Evolutionary conservation across 30 jellyfish, hydroid and myxozoan genomes (phyloP).

Genomic region (Catostylus mosaicus): DNA sequence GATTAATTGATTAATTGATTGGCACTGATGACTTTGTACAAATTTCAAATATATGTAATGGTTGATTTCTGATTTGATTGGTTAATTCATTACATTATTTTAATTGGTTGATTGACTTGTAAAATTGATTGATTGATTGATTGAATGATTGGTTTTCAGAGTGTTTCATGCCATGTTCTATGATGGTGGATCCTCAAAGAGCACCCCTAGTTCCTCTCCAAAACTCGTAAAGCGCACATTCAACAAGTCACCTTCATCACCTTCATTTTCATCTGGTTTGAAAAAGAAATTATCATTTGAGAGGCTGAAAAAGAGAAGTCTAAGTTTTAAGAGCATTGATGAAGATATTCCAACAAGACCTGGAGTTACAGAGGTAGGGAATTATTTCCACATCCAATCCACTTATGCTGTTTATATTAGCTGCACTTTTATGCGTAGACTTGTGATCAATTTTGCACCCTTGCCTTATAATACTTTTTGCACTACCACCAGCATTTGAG

Average conservation of each 20-base stretch:
- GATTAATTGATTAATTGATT: too few relatives aligned
- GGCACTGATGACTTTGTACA: too few relatives aligned
- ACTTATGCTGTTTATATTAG: too few relatives aligned
- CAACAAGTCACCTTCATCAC: conserved; percentile 51
- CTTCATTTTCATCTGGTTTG: conserved; percentile 52
- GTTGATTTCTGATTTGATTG: neutral
- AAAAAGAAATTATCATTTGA: conserved; percentile 66
- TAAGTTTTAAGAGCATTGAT: conserved; percentile 49
- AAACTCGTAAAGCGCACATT: neutral
- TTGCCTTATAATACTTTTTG: too few relatives aligned
- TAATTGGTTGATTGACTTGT: neutral
- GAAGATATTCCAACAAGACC: conserved; percentile 39
- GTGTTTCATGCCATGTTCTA: conserved; percentile 81
- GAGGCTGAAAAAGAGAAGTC: conserved; percentile 56
- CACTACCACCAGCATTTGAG: too few relatives aligned
- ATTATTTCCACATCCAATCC: too few relatives aligned
- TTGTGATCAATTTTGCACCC: too few relatives aligned
- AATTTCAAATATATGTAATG: too few relatives aligned
- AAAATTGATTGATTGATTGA: neutral
- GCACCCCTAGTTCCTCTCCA: conserved; percentile 59
- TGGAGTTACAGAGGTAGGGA: conserved; percentile 55
- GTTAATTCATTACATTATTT: neutral
- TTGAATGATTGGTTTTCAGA: conserved; percentile 28
- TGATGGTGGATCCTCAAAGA: conserved; percentile 36
- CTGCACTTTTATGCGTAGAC: too few relatives aligned